Evolutionary conservation across 2,888 invertebrate genomes (phyloP).

Genomic region (Aromia moschata): DNA sequence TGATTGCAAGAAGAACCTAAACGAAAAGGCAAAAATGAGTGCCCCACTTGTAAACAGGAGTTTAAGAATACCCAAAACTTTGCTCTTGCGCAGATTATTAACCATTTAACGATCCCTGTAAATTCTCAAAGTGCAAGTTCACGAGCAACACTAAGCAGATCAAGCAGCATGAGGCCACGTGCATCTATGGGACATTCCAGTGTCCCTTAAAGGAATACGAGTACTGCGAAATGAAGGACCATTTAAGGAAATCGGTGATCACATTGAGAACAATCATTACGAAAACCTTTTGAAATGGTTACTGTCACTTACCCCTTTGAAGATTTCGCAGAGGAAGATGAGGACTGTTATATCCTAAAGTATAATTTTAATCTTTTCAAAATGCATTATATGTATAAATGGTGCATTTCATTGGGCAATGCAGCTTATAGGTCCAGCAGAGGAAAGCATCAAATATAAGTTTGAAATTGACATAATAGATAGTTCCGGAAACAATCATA

Average conservation of each 20-base stretch:
- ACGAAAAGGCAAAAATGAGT: too few relatives aligned
- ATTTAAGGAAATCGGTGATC: slow-evolving; percentile 57
- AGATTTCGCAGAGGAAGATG: slow-evolving; percentile 33
- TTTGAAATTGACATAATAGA: slow-evolving; percentile 55
- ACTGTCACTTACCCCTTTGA: slow-evolving; percentile 41
- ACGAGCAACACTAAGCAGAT: slow-evolving; percentile 42
- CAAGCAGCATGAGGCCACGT: slow-evolving; percentile 44
- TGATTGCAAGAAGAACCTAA: slow-evolving; percentile 44
- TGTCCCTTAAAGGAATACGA: slow-evolving; percentile 47
- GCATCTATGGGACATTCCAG: slow-evolving; percentile 38
- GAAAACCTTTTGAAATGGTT: slow-evolving; percentile 52
- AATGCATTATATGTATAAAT: slow-evolving; percentile 46
- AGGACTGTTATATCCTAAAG: slow-evolving; percentile 48
- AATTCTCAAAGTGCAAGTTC: slow-evolving; percentile 49
- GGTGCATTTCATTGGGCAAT: slow-evolving; percentile 48
- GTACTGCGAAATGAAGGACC: slow-evolving; percentile 28
- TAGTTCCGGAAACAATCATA: slow-evolving; percentile 38
- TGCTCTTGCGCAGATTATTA: slow-evolving; percentile 52
- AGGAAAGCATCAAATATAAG: slow-evolving; percentile 46
- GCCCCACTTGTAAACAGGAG: slow-evolving; percentile 52
- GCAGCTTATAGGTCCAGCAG: slow-evolving; percentile 51
- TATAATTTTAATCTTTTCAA: slow-evolving; percentile 48
- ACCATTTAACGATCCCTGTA: slow-evolving; percentile 53
- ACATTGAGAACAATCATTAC: slow-evolving; percentile 65
- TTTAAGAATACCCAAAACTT: slow-evolving; percentile 53